Conservation (phyloP, 2,113 vertebrate species). For the Cercocebus atys region DNA sequence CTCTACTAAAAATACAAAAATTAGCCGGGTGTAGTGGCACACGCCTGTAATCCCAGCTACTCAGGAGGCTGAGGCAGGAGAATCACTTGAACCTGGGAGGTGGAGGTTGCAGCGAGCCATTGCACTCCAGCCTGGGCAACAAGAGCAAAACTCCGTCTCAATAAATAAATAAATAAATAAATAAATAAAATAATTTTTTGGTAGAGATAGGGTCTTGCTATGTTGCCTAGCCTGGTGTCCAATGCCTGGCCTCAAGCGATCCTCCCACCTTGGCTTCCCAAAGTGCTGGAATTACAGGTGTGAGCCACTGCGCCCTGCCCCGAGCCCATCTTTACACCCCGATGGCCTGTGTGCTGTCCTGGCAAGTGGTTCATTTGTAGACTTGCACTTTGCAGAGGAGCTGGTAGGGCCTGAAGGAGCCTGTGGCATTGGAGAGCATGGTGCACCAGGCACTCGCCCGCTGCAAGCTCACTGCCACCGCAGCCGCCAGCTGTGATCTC, state of each 20-base stretch:
- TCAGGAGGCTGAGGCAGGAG: too few relatives aligned
- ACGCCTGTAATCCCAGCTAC: too few relatives aligned
- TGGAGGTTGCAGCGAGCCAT: too few relatives aligned
- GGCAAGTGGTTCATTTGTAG: background rate
- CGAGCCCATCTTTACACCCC: fast-evolving
- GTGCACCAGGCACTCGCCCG: background rate
- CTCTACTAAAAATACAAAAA: too few relatives aligned
- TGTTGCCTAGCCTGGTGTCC: background rate
- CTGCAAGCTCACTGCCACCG: background rate
- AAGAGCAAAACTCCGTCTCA: too few relatives aligned
- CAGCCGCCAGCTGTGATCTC: background rate
- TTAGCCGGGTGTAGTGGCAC: too few relatives aligned
- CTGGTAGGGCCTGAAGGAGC: background rate
- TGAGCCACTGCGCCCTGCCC: background rate
- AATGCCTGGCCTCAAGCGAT: background rate
- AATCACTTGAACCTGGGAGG: too few relatives aligned
- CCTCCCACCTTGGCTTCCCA: background rate
- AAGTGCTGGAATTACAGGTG: background rate
- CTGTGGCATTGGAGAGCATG: background rate
- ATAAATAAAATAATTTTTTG: too few relatives aligned
- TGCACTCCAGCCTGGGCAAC: too few relatives aligned
- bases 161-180: too few relatives aligned
- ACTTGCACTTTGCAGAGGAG: background rate
- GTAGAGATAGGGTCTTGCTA: background rate
- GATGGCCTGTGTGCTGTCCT: fast-evolving